These are phyloP conservation scores for Sitta carolinensis DNA, from an alignment of 2,797 vertebrate genomes.

Conservation along the genomic window DNA sequence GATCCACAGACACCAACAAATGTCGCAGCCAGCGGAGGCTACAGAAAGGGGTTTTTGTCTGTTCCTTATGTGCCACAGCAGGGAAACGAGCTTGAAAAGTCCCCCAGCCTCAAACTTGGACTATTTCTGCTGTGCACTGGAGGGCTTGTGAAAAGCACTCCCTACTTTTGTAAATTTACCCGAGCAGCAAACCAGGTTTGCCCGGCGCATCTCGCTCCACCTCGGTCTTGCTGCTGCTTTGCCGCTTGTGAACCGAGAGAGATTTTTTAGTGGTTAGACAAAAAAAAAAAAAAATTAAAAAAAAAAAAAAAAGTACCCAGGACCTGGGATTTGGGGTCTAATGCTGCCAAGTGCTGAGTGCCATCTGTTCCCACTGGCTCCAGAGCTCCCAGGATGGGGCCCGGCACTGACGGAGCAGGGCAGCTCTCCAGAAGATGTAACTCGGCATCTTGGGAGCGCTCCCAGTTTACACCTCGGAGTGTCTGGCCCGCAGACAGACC, in stretches of 20 bases:
- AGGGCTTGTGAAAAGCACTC: neutral
- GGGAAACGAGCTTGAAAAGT: conserved; percentile 53
- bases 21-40: conserved; percentile 51
- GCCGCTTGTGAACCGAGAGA: neutral
- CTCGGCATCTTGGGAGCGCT: neutral
- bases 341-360: conserved; percentile 63
- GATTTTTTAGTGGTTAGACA: neutral
- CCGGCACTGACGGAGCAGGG: neutral
- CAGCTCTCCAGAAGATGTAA: conserved; percentile 66
- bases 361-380: conserved; percentile 60
- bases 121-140: neutral
- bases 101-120: conserved; percentile 52
- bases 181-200: neutral
- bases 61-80: conserved; percentile 31
- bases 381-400: conserved; percentile 14
- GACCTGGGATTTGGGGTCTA: conserved; percentile 17
- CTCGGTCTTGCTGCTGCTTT: neutral
- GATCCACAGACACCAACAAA: conserved; percentile 23
- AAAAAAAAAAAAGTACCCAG: neutral
- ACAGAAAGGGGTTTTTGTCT: conserved; percentile 67
- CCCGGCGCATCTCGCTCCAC: accelerated
- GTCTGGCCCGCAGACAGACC: conserved; percentile 15
- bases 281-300: neutral
- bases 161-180: neutral
- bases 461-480: conserved; percentile 13